A percentile compares a stretch with the other conserved stretches of the same genome.
Evolutionary conservation across 2,888 invertebrate genomes (phyloP).

Genomic region (Lithosia quadra): DNA sequence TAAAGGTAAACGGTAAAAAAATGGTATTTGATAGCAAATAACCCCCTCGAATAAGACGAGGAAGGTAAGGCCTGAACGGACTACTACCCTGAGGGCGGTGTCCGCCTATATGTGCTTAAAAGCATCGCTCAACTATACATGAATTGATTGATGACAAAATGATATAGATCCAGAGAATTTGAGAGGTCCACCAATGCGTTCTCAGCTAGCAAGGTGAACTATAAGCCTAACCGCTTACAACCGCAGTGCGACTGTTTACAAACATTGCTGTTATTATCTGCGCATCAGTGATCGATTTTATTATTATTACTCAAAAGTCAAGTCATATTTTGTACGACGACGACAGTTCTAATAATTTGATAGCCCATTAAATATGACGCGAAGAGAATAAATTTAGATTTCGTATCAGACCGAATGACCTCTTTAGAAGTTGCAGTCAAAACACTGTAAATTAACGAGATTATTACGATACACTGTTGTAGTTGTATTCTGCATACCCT

Average conservation of each 20-base stretch:
- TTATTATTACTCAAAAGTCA: slow-evolving; percentile 29
- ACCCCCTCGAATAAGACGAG: neutral
- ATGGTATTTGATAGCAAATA: neutral
- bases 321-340: slow-evolving; percentile 32
- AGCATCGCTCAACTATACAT: no score
- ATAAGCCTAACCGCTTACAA: no score
- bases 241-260: neutral
- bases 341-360: slow-evolving; percentile 14
- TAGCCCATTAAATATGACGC: slow-evolving; percentile 28
- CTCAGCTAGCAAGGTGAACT: no score
- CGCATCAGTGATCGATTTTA: slow-evolving; percentile 19
- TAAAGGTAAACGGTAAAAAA: no score
- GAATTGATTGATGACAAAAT: no score
- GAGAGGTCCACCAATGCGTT: no score
- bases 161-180: no score
- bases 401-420: slow-evolving; percentile 39
- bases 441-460: slow-evolving; percentile 13
- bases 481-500: neutral
- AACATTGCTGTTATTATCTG: neutral
- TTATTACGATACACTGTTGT: neutral
- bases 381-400: slow-evolving; percentile 37
- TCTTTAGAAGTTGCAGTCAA: slow-evolving; percentile 27
- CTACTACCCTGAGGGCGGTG: no score
- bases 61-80: neutral
- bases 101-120: no score